Conservation (phyloP, 2,113 vertebrate genomes). For the Hoplias malabaricus region DNA sequence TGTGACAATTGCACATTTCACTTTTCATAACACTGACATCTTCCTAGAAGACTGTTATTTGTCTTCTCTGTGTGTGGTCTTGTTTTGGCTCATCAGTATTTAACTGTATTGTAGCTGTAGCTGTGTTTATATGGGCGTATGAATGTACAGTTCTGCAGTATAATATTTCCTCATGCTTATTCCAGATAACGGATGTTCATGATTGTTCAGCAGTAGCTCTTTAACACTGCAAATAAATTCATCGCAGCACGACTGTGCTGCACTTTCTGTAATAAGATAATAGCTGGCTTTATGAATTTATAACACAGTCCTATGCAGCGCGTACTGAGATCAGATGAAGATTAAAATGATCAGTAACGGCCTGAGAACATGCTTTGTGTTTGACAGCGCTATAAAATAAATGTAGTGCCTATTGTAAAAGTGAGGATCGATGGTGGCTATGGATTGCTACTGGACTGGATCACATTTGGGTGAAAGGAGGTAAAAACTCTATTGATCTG, state of each 20-base stretch:
- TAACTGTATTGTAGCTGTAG: too few species aligned
- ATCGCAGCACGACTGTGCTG: not conserved
- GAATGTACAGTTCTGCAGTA: not conserved
- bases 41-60: too few species aligned
- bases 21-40: too few species aligned
- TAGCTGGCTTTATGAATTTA: slow-evolving; percentile 21
- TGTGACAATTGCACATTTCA: too few species aligned
- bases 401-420: slow-evolving; percentile 39
- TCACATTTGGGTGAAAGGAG: slow-evolving; percentile 23
- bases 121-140: too few species aligned
- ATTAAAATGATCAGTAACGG: slow-evolving; percentile 43
- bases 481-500: slow-evolving; percentile 42
- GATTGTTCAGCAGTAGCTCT: not conserved
- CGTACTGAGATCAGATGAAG: slow-evolving; percentile 37
- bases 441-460: slow-evolving; percentile 26
- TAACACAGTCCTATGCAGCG: not conserved
- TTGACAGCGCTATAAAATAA: slow-evolving; percentile 43
- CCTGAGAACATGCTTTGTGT: slow-evolving; percentile 21
- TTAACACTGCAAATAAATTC: slow-evolving; percentile 18
- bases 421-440: slow-evolving; percentile 17
- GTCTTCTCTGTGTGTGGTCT: too few species aligned
- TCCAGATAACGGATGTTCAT: slow-evolving; percentile 9
- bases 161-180: slow-evolving; percentile 22
- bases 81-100: too few species aligned
- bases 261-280: slow-evolving; percentile 5